Base-by-base conservation (phyloP, 2,113 vertebrate genomes). In the Dunckerocampus dactyliophorus region DNA sequence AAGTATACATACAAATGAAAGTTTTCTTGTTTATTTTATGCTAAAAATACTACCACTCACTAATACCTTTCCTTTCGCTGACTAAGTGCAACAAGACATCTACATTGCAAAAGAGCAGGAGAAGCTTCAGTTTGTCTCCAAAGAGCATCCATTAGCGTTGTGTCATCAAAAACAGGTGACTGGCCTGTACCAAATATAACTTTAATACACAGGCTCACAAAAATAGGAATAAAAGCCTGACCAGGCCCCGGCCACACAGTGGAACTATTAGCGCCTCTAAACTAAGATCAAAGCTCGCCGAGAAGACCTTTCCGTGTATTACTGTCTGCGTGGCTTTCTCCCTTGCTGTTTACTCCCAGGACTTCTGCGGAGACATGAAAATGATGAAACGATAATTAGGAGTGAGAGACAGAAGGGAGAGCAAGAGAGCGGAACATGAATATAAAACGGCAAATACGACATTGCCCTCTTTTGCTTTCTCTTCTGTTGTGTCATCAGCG, bases 391-490 rank as follows among this genome's bases (percentile, higher is more conserved):
- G 58, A 66, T 76, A 75, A 83, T 77, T 72, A 76, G 61, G 20
- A 51, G 53, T 82, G 66, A 70, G 54, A 56, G 55, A 68, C 48
- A 67, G 57, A 77, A 61, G 28, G 56, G 22, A 64, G 46, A 50
- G 55, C 50, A 6, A 43, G 60, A 46, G 63, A 84, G 68, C 74
- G 76, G 60, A 74, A 70, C 72, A 89, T 88, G 81, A 89, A 89
- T 89, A 89, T 89, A 80, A 77, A 89, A 85, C 75, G 82, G 70
- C 62, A 74, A 51, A 71, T 55, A 73, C 75, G 85, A 43, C 39
- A 43, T 86, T 87, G 84, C 77, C 77, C 86, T 85, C 75, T 39
- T 72, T 78, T 73, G 68, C 76, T 71, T 69, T 47, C 66, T 69
- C 62, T 39, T 39, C 9, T 78, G 64, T 81, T 74, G 65, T 80